These are phyloP conservation scores for Rhagonycha lutea DNA, from an alignment of 2,888 invertebrate species.

Conservation along the genomic window DNA sequence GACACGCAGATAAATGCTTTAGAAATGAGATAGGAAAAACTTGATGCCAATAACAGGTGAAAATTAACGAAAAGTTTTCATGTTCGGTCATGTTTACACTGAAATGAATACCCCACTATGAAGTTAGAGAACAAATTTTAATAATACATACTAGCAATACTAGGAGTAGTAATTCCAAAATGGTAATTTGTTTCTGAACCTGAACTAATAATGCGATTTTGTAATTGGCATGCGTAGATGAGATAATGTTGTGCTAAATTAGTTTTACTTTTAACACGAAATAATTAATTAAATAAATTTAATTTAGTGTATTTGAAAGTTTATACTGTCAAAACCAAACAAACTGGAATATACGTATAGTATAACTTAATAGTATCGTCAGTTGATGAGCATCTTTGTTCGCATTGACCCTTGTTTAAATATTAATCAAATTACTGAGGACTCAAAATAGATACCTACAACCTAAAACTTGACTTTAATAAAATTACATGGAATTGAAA, in stretches of 20 bases:
- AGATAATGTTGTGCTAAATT: not conserved
- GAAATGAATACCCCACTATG: not conserved
- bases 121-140: not conserved
- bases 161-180: not conserved
- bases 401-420: constrained; percentile 1
- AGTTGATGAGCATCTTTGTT: not conserved
- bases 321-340: not conserved
- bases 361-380: not conserved
- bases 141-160: not conserved
- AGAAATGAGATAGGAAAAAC: constrained; percentile 14
- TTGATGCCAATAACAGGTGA: not conserved
- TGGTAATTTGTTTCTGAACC: not conserved
- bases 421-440: not conserved
- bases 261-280: not conserved
- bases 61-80: not conserved
- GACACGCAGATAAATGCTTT: constrained; percentile 17
- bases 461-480: not conserved
- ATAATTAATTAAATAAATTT: not conserved
- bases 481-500: not conserved
- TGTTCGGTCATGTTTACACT: not conserved
- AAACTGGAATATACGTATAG: not conserved
- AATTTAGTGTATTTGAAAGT: not conserved
- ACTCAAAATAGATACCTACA: not conserved
- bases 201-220: not conserved
- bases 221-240: not conserved